Conservation (phyloP, 1,140 invertebrate genomes). For the Acyrthosiphon pisum region DNA sequence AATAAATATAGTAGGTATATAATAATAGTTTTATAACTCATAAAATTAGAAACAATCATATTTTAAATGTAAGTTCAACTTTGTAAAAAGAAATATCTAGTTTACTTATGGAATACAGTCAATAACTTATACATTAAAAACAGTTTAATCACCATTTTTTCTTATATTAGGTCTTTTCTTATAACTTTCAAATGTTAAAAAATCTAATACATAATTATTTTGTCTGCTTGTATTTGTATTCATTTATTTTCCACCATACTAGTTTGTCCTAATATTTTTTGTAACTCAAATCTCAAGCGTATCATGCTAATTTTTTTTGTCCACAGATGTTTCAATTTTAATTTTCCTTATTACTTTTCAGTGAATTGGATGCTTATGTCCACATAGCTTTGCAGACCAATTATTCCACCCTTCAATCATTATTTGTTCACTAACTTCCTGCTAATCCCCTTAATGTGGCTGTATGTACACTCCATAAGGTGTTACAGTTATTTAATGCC, state of each 20-base stretch:
- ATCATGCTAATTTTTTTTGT: neutral
- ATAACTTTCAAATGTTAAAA: neutral
- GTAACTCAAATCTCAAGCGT: neutral
- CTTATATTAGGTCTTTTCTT: too few relatives aligned
- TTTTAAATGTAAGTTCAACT: neutral
- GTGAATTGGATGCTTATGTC: neutral
- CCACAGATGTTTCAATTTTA: neutral
- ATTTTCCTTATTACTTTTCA: neutral
- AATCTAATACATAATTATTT: neutral
- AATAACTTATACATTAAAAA: neutral
- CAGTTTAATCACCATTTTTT: neutral
- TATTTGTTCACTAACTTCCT: neutral
- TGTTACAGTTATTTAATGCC: too few relatives aligned
- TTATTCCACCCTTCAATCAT: neutral
- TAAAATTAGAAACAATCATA: neutral
- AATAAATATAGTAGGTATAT: neutral
- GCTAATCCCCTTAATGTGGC: neutral
- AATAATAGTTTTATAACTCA: neutral
- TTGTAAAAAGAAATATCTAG: too few relatives aligned
- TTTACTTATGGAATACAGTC: too few relatives aligned
- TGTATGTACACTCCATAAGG: neutral
- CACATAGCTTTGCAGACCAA: neutral
- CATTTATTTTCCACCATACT: neutral
- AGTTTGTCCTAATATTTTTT: neutral
- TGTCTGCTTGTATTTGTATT: neutral